phyloP scores from a whole-genome alignment of 2,888 invertebrate species.

The Phragmatobia fuliginosa region DNA sequence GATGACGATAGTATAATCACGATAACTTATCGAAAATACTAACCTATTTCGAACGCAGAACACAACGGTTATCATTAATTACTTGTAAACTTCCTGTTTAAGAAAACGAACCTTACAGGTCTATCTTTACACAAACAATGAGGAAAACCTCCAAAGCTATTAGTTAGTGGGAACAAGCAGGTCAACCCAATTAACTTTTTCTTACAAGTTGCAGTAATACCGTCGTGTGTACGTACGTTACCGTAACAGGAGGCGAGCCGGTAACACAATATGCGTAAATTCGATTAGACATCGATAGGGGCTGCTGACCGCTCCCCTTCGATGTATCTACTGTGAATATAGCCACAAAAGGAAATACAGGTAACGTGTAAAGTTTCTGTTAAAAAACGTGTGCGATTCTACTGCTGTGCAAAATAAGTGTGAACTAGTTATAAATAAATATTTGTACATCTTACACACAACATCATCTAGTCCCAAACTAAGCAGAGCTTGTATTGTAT shows the following conservation, averaged over 20 bases:
- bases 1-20: too few relatives aligned
- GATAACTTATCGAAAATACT: too few relatives aligned
- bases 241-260: neutral
- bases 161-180: constrained; percentile 3
- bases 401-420: neutral
- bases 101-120: neutral
- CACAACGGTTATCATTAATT: neutral
- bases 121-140: neutral
- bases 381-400: neutral
- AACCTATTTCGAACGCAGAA: too few relatives aligned
- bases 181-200: constrained; percentile 32
- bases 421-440: neutral
- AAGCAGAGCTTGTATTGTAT: too few relatives aligned
- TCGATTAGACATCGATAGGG: constrained; percentile 59
- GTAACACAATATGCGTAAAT: constrained; percentile 43
- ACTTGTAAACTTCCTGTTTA: neutral
- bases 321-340: neutral
- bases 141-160: neutral
- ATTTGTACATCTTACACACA: too few relatives aligned
- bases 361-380: neutral
- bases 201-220: constrained; percentile 2
- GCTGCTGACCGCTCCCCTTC: constrained; percentile 32
- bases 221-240: constrained; percentile 1
- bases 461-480: too few relatives aligned
- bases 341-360: neutral